phyloP scores from a whole-genome alignment of 2,888 invertebrate species.

The Kryphioiulus occultus region DNA sequence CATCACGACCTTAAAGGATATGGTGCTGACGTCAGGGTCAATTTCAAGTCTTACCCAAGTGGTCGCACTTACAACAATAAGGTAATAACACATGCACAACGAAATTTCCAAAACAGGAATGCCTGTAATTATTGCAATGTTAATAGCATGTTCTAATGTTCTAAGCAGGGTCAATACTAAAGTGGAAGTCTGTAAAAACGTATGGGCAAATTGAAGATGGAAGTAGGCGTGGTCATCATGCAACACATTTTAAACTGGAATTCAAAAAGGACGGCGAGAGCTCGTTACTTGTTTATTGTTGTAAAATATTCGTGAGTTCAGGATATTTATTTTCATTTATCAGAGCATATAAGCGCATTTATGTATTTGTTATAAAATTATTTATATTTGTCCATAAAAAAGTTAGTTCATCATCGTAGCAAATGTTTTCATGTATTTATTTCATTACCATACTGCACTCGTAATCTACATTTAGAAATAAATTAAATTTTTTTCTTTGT shows the following conservation, averaged over 20 bases:
- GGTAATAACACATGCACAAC: neutral
- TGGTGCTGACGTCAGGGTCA: constrained; percentile 49
- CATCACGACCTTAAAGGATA: constrained; percentile 49
- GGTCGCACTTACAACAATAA: neutral
- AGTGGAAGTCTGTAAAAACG: neutral
- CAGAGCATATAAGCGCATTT: neutral
- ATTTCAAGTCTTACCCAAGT: constrained; percentile 49
- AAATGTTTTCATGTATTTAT: constrained; percentile 11
- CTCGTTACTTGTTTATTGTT: neutral
- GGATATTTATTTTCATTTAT: constrained; percentile 27
- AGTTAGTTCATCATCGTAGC: neutral
- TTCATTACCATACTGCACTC: neutral
- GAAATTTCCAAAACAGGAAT: neutral
- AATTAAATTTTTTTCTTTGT: neutral
- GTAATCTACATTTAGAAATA: neutral
- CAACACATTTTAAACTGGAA: neutral
- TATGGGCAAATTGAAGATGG: neutral
- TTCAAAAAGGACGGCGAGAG: neutral
- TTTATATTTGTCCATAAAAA: constrained; percentile 30
- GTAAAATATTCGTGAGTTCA: neutral
- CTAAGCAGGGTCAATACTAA: neutral
- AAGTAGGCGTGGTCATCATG: neutral
- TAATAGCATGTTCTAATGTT: neutral
- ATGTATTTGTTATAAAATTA: constrained; percentile 30
- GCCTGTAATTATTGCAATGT: neutral